These are phyloP conservation scores for Dynastes grantii DNA, from an alignment of 2,888 invertebrate species.

Conservation along the genomic window DNA sequence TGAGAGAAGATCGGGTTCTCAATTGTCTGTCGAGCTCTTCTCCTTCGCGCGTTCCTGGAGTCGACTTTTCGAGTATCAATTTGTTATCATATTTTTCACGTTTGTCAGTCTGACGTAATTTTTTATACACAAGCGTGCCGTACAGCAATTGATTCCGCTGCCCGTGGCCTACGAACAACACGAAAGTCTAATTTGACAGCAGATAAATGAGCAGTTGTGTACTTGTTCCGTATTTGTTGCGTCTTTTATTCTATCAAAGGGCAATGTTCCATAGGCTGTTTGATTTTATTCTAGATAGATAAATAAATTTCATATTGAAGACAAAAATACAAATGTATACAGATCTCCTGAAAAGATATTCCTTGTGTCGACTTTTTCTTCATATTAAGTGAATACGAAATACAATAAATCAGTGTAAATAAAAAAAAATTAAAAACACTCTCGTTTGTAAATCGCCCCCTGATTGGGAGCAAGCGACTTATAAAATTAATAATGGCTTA, in stretches of 20 bases:
- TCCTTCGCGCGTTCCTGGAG: slow-evolving; percentile 15
- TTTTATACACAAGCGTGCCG: slow-evolving; percentile 4
- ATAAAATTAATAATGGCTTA: too few species aligned
- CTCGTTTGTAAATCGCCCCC: too few species aligned
- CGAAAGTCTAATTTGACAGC: slow-evolving; percentile 46
- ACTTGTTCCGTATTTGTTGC: slow-evolving; percentile 17
- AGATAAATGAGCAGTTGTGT: slow-evolving; percentile 41
- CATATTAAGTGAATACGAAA: too few species aligned
- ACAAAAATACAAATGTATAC: too few species aligned
- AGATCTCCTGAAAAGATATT: too few species aligned
- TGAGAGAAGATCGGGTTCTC: not conserved
- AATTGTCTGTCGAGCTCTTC: slow-evolving; percentile 10
- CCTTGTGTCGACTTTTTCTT: too few species aligned
- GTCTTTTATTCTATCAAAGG: slow-evolving; percentile 8
- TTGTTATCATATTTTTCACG: slow-evolving; percentile 47
- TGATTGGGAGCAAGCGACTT: too few species aligned
- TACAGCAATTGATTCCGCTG: slow-evolving; percentile 10
- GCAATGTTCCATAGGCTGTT: not conserved
- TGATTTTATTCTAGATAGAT: not conserved
- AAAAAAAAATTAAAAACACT: too few species aligned
- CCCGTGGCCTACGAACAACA: slow-evolving; percentile 11
- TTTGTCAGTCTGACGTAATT: slow-evolving; percentile 33
- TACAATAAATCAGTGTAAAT: too few species aligned
- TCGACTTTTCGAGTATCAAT: slow-evolving; percentile 42
- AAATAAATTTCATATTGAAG: too few species aligned